Evolutionary conservation across 2,888 invertebrate genomes (phyloP).

Genomic region (Lasioglossum leucozonium): DNA sequence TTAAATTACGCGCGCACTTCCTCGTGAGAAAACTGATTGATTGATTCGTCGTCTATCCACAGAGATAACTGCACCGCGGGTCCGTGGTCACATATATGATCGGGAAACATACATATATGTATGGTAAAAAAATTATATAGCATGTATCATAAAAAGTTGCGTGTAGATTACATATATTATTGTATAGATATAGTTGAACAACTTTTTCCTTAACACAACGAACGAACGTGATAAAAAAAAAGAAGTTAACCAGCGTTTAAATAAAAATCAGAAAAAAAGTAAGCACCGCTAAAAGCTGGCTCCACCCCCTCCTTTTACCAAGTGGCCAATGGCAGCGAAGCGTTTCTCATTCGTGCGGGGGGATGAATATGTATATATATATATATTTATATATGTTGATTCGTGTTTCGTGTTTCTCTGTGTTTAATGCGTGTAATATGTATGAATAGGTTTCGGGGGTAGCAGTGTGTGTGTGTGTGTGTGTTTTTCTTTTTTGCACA

Average conservation of each 20-base stretch:
- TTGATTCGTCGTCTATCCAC: slow-evolving; percentile 16
- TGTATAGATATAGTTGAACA: neutral
- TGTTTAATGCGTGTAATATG: neutral
- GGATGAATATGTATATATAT: slow-evolving; percentile 21
- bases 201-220: slow-evolving; percentile 50
- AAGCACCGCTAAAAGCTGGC: slow-evolving; percentile 84
- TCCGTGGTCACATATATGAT: slow-evolving; percentile 25
- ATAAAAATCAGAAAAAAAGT: slow-evolving; percentile 74
- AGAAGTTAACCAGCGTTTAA: slow-evolving; percentile 80
- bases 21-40: slow-evolving; percentile 10
- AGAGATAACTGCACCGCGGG: slow-evolving; percentile 36
- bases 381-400: slow-evolving; percentile 1
- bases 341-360: slow-evolving; percentile 74
- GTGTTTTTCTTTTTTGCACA: neutral
- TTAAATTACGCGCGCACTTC: slow-evolving; percentile 38
- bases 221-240: slow-evolving; percentile 74
- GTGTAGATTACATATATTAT: neutral
- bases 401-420: neutral
- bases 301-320: slow-evolving; percentile 84
- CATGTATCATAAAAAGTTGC: slow-evolving; percentile 10
- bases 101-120: slow-evolving; percentile 2
- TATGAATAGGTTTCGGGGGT: neutral
- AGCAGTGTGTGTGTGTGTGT: neutral
- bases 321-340: slow-evolving; percentile 83
- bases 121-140: neutral